These are phyloP conservation scores for Drosophila mojavensis DNA, from an alignment of 1,140 invertebrate genomes.

Conservation along the genomic window DNA sequence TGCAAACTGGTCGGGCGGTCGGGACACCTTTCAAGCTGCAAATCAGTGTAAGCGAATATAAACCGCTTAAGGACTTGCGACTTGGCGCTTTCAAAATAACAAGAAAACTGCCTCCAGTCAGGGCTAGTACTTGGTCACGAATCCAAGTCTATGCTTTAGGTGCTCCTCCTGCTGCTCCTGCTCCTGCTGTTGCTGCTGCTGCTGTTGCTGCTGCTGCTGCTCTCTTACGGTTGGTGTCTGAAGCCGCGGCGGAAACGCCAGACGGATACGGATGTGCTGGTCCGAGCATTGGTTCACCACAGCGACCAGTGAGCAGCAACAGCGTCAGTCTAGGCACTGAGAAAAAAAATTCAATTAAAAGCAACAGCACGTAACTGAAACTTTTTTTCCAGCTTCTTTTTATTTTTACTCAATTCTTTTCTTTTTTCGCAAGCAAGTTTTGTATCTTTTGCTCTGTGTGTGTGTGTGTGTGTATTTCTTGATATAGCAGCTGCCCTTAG, in stretches of 20 bases:
- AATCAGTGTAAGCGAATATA: slow-evolving; percentile 79
- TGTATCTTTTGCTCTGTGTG: slow-evolving; percentile 64
- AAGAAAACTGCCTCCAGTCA: slow-evolving; percentile 72
- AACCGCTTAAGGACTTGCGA: slow-evolving; percentile 80
- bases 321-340: slow-evolving; percentile 29
- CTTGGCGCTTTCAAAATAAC: slow-evolving; percentile 77
- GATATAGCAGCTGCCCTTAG: slow-evolving; percentile 51
- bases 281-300: slow-evolving; percentile 65
- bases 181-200: slow-evolving; percentile 13
- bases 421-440: slow-evolving; percentile 55
- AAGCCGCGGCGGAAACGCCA: slow-evolving; percentile 49
- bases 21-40: slow-evolving; percentile 63
- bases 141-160: background rate
- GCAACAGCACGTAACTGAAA: slow-evolving; percentile 83
- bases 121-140: slow-evolving; percentile 41
- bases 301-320: slow-evolving; percentile 55
- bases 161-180: slow-evolving; percentile 12
- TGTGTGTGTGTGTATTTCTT: slow-evolving; percentile 40
- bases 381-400: slow-evolving; percentile 61
- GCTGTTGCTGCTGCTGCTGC: slow-evolving; percentile 19
- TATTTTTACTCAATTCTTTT: slow-evolving; percentile 33
- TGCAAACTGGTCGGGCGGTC: slow-evolving; percentile 15
- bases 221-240: slow-evolving; percentile 20
- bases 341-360: slow-evolving; percentile 83
- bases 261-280: slow-evolving; percentile 79